phyloP scores from a whole-genome alignment of 2,113 vertebrate genomes.

The Platycercus adscitus region DNA sequence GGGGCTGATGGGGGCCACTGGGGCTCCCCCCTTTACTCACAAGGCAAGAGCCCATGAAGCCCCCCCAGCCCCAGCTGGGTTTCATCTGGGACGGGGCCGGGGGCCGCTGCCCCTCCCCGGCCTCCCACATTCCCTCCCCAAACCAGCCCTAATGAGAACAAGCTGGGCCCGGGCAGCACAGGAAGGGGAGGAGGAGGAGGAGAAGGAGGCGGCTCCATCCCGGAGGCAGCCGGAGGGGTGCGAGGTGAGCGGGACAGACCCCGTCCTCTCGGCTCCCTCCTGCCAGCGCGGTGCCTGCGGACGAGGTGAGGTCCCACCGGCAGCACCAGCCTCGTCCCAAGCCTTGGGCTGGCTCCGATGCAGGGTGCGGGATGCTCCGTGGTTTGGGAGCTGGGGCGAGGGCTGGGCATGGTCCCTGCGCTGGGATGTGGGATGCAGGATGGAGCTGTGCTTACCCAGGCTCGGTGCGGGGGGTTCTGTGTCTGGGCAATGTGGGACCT shows the following conservation, averaged over 20 bases:
- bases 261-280: not conserved
- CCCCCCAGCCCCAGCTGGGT: not conserved
- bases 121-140: constrained; percentile 72
- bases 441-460: not conserved
- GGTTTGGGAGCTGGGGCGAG: fast-evolving
- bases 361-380: not conserved
- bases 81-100: not conserved
- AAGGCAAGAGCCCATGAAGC: not conserved
- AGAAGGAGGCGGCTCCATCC: constrained; percentile 15
- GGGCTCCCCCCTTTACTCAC: not conserved
- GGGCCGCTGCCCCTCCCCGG: constrained; percentile 59
- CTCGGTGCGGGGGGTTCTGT: fast-evolving
- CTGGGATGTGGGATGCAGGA: not conserved
- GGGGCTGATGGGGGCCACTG: fast-evolving
- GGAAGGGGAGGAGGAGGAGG: constrained; percentile 36
- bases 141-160: constrained; percentile 88
- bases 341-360: not conserved
- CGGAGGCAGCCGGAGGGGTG: not conserved
- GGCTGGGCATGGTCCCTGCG: not conserved
- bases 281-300: not conserved
- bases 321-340: not conserved
- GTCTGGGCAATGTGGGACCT: fast-evolving
- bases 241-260: not conserved
- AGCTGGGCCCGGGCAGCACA: constrained; percentile 77
- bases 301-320: not conserved